Evolutionary conservation across 1,140 invertebrate genomes (phyloP).

Genomic region (Agraylea sexmaculata): DNA sequence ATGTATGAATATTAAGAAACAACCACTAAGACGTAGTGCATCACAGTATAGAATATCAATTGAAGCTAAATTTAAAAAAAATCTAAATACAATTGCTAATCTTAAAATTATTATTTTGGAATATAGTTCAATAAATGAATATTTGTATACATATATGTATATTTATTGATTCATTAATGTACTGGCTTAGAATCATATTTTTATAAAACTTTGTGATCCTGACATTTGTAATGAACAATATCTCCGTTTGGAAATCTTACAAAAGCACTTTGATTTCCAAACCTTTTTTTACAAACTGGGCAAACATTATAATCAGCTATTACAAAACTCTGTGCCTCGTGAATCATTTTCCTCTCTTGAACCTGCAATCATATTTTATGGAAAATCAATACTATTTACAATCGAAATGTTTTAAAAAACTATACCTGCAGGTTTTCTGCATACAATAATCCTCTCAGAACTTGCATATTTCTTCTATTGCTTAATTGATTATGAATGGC

Average conservation of each 20-base stretch:
- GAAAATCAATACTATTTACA: not conserved
- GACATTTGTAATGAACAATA: conserved; percentile 83
- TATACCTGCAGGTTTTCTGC: conserved; percentile 65
- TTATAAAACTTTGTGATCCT: conserved; percentile 20
- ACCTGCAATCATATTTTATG: conserved; percentile 39
- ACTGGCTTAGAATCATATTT: too few species aligned
- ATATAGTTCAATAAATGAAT: too few species aligned
- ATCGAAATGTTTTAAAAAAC: conserved; percentile 1
- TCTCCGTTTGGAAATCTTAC: conserved; percentile 84
- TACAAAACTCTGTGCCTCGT: conserved; percentile 68
- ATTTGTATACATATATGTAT: too few species aligned
- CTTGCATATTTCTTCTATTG: conserved; percentile 56
- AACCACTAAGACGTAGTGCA: too few species aligned
- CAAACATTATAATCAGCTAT: conserved; percentile 82
- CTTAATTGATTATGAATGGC: conserved; percentile 63
- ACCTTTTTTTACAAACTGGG: conserved; percentile 82
- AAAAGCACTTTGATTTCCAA: conserved; percentile 85
- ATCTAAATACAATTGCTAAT: too few species aligned
- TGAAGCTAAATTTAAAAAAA: too few species aligned
- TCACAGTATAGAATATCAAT: too few species aligned
- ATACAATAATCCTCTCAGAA: conserved; percentile 70
- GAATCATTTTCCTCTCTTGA: conserved; percentile 63
- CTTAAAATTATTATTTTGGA: too few species aligned
- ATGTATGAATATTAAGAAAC: too few species aligned
- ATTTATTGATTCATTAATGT: too few species aligned